These are phyloP conservation scores for Clitarchus hookeri DNA, from an alignment of 2,888 invertebrate genomes.

Conservation along the genomic window DNA sequence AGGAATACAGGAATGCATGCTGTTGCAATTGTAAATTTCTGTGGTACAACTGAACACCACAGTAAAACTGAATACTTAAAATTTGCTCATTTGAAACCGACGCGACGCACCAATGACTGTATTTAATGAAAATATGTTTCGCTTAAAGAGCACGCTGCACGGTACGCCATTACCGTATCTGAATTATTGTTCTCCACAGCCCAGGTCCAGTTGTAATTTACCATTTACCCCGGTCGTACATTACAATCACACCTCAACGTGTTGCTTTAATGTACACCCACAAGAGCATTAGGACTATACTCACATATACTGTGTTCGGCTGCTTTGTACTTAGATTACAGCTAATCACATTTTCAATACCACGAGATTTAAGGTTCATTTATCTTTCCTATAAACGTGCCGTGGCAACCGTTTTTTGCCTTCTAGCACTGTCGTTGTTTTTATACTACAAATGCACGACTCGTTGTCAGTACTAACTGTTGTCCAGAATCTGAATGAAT, in stretches of 20 bases:
- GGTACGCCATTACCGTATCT: neutral
- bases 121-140: neutral
- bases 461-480: neutral
- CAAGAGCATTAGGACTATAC: neutral
- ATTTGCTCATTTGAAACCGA: neutral
- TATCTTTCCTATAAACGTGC: neutral
- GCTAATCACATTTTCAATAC: neutral
- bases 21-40: too few relatives aligned
- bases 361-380: neutral
- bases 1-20: too few relatives aligned
- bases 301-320: neutral
- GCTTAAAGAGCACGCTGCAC: neutral
- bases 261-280: neutral
- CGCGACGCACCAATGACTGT: neutral
- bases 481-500: neutral
- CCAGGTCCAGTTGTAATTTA: neutral
- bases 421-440: neutral
- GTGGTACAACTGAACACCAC: too few relatives aligned
- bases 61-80: too few relatives aligned
- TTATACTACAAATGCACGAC: neutral
- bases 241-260: neutral
- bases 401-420: neutral
- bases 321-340: neutral
- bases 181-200: constrained; percentile 6
- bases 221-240: neutral